These are phyloP conservation scores for Cottoperca gobio DNA, from an alignment of 2,797 vertebrate genomes.

Conservation along the genomic window DNA sequence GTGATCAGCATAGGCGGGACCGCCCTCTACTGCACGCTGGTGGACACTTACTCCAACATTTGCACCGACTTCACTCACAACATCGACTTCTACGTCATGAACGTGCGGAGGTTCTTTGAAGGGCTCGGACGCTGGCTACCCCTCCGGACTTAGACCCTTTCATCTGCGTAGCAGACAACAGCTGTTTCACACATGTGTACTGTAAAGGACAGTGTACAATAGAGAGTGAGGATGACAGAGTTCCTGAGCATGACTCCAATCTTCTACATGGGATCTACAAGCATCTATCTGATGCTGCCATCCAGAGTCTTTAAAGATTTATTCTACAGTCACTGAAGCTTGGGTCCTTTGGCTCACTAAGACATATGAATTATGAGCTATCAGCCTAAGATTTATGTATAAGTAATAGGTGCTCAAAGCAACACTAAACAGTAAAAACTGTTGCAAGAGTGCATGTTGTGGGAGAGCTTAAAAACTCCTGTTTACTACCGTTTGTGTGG, in stretches of 20 bases:
- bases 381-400: neutral
- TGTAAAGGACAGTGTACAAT: neutral
- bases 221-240: neutral
- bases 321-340: slow-evolving; percentile 13
- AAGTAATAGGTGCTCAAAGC: slow-evolving; percentile 8
- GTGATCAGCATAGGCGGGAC: slow-evolving; percentile 95
- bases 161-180: slow-evolving; percentile 9
- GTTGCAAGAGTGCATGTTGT: slow-evolving; percentile 12
- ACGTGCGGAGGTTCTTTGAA: slow-evolving; percentile 84
- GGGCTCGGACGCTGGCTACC: slow-evolving; percentile 88
- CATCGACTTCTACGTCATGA: slow-evolving; percentile 91
- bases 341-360: neutral
- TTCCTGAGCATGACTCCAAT: neutral
- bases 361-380: neutral
- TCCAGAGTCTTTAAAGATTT: slow-evolving; percentile 10
- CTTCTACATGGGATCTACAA: neutral
- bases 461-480: slow-evolving; percentile 14
- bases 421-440: slow-evolving; percentile 4
- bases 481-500: slow-evolving; percentile 63
- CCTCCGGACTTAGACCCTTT: slow-evolving; percentile 78
- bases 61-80: slow-evolving; percentile 94
- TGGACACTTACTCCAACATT: slow-evolving; percentile 90
- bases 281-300: slow-evolving; percentile 9
- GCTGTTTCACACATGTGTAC: neutral
- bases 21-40: slow-evolving; percentile 93